phyloP scores from a whole-genome alignment of 2,113 vertebrate species.

The Butastur rufipennis region DNA sequence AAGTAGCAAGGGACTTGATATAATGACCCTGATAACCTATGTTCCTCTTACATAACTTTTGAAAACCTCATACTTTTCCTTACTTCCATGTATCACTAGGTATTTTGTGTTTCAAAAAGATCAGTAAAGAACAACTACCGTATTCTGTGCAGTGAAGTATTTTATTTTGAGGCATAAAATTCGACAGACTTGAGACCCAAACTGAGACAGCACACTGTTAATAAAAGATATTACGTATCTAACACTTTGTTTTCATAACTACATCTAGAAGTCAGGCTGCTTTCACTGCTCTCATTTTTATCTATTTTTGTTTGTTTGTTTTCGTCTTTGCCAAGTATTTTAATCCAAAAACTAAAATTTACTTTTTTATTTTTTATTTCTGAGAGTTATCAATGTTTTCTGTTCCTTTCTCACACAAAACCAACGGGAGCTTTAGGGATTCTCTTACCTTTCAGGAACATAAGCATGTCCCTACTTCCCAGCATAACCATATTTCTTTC shows the following conservation, averaged over 20 bases:
- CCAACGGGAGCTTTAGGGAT: not conserved
- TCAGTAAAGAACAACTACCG: not conserved
- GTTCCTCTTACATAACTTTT: not conserved
- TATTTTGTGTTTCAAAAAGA: not conserved
- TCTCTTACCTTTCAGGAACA: not conserved
- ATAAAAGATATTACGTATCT: not conserved
- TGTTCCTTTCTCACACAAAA: not conserved
- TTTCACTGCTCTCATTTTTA: not conserved
- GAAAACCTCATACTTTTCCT: not conserved
- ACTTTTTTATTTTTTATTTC: not conserved
- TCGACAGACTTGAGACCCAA: not conserved
- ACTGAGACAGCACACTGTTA: not conserved
- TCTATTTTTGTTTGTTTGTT: not conserved
- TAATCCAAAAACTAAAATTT: not conserved
- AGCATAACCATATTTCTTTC: not conserved
- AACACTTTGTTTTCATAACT: not conserved
- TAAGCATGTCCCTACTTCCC: not conserved
- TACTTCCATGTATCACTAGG: not conserved
- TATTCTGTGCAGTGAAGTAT: not conserved
- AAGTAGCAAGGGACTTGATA: not conserved
- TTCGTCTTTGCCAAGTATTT: not conserved
- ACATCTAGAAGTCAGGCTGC: not conserved
- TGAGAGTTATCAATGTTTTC: not conserved
- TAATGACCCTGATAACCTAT: not conserved
- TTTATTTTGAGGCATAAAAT: not conserved